Conservation (phyloP, 2,797 vertebrate genomes). For the Luscinia megarhynchos region DNA sequence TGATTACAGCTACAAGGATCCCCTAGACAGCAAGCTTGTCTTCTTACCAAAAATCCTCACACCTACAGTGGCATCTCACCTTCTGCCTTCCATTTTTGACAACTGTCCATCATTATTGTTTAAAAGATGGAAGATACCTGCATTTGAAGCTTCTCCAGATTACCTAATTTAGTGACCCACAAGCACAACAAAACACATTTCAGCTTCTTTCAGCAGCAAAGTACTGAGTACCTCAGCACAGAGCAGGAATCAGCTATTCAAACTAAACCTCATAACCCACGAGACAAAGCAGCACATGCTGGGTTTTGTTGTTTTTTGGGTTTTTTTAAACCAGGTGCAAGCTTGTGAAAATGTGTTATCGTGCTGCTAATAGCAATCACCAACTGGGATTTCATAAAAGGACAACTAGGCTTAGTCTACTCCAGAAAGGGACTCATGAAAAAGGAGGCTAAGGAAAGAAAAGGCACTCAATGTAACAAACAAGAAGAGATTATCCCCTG, state of each 20-base stretch:
- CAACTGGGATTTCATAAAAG: slow-evolving; percentile 65
- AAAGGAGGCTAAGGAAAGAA: slow-evolving; percentile 13
- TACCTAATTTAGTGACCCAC: background rate
- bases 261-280: background rate
- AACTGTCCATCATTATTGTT: background rate
- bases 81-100: background rate
- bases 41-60: background rate
- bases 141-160: background rate
- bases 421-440: slow-evolving; percentile 43
- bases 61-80: background rate
- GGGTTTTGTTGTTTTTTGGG: background rate
- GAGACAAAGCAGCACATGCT: slow-evolving; percentile 20
- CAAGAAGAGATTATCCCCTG: slow-evolving; percentile 20
- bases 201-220: background rate
- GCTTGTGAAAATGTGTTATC: slow-evolving; percentile 45
- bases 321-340: slow-evolving; percentile 21
- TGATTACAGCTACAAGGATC: background rate
- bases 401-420: slow-evolving; percentile 39
- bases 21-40: background rate
- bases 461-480: slow-evolving; percentile 26
- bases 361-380: slow-evolving; percentile 50
- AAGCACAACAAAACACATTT: background rate
- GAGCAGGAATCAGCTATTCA: slow-evolving; percentile 28
- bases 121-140: background rate
- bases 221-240: background rate